Percentiles rank a stretch among this genome's conserved stretches.
phyloP scores from a whole-genome alignment of 2,113 vertebrate genomes.

The Vanacampus margaritifer region DNA sequence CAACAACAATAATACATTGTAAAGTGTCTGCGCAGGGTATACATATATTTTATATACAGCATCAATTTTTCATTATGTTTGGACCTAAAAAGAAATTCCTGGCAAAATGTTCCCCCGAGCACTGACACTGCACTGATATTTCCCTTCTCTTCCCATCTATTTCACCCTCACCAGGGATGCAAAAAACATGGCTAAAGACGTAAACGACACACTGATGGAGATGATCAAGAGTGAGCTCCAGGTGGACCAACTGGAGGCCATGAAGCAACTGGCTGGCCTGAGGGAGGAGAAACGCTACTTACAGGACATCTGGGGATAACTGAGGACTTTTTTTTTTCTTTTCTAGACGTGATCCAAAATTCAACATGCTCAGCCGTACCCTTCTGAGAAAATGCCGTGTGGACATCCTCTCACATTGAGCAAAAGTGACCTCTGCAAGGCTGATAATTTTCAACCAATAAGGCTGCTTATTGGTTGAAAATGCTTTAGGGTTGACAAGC shows the following conservation, averaged over 20 bases:
- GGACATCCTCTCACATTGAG: slow-evolving; percentile 50
- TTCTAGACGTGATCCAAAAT: slow-evolving; percentile 16
- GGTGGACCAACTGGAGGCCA: slow-evolving; percentile 80
- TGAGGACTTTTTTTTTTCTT: neutral
- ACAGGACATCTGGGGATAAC: slow-evolving; percentile 91
- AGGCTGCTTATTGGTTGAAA: slow-evolving; percentile 52
- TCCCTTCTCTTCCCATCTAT: neutral
- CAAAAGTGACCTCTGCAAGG: slow-evolving; percentile 54
- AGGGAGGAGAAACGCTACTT: slow-evolving; percentile 86
- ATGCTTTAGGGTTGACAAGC: slow-evolving; percentile 53
- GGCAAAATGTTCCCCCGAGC: slow-evolving; percentile 9
- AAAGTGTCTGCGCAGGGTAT: no score
- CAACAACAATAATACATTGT: no score
- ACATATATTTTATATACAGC: no score
- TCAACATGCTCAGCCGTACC: slow-evolving; percentile 46
- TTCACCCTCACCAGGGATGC: slow-evolving; percentile 77
- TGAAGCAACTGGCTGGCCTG: slow-evolving; percentile 81
- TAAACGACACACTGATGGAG: slow-evolving; percentile 80
- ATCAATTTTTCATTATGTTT: no score
- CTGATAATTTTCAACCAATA: no score
- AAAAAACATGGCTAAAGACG: slow-evolving; percentile 93
- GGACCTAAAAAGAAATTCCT: slow-evolving; percentile 19
- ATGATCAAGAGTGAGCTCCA: slow-evolving; percentile 76
- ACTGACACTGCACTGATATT: neutral
- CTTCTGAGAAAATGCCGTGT: slow-evolving; percentile 36